Conservation (phyloP, 2,797 vertebrate genomes). For the Uromys caudimaculatus region DNA sequence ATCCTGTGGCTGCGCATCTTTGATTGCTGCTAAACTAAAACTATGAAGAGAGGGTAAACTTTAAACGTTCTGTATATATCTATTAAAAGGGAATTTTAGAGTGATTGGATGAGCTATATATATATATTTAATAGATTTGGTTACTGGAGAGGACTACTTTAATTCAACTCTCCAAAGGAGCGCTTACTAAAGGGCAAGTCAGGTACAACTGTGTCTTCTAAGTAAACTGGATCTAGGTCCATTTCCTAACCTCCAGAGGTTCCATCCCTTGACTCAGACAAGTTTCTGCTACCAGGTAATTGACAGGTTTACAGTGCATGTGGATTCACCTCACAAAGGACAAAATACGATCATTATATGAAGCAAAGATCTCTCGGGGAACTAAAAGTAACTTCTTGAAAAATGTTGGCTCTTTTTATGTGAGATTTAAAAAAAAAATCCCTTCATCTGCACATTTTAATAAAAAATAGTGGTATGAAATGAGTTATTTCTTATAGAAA, state of each 20-base stretch:
- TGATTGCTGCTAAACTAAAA: slow-evolving; percentile 37
- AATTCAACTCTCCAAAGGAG: neutral
- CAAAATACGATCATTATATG: neutral
- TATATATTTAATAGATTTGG: neutral
- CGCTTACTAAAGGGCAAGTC: neutral
- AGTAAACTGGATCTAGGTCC: neutral
- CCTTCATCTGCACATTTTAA: slow-evolving; percentile 21
- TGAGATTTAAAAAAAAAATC: neutral
- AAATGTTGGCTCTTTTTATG: neutral
- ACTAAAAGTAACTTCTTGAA: slow-evolving; percentile 8
- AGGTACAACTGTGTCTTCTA: neutral
- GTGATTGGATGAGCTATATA: neutral
- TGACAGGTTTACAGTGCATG: neutral
- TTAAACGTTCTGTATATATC: slow-evolving; percentile 24
- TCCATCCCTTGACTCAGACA: neutral
- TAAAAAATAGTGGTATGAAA: neutral
- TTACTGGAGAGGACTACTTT: slow-evolving; percentile 25
- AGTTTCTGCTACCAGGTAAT: neutral
- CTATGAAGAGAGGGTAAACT: neutral
- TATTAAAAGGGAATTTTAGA: slow-evolving; percentile 22
- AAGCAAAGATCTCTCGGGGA: neutral
- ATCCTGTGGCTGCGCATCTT: neutral
- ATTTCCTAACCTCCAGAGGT: neutral
- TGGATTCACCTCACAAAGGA: neutral
- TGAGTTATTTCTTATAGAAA: slow-evolving; percentile 51